phyloP scores from a whole-genome alignment of 2,888 invertebrate genomes.

The Himalopsyche japonica region DNA sequence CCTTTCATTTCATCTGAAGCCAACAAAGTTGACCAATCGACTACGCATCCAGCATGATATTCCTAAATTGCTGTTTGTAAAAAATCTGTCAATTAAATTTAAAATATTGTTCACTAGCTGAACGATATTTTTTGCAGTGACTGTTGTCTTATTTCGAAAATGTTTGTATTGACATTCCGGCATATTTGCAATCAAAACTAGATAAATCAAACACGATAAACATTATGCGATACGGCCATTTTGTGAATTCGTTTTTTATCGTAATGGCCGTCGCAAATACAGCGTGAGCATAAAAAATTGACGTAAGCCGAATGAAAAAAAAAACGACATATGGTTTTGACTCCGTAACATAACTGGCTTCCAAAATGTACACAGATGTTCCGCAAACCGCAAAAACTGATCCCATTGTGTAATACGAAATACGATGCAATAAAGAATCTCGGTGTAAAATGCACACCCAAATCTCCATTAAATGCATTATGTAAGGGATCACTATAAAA shows the following conservation, averaged over 20 bases:
- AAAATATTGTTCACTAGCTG: no score
- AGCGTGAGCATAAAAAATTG: conserved; percentile 2
- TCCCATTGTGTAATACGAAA: conserved; percentile 23
- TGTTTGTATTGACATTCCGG: not conserved
- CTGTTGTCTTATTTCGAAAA: no score
- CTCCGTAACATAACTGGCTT: not conserved
- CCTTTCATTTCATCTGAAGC: no score
- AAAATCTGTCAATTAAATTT: no score
- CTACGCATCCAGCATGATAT: no score
- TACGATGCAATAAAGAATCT: conserved; percentile 23
- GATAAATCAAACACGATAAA: not conserved
- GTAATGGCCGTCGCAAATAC: not conserved
- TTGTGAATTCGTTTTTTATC: not conserved
- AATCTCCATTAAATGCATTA: conserved; percentile 38
- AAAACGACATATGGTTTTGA: conserved; percentile 34
- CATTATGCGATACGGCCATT: not conserved
- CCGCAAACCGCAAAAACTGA: conserved; percentile 34
- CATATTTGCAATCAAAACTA: not conserved
- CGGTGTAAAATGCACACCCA: conserved; percentile 36
- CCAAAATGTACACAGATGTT: conserved; percentile 35
- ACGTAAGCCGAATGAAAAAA: conserved; percentile 7
- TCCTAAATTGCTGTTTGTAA: no score
- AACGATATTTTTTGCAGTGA: no score
- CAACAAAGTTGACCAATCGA: no score
- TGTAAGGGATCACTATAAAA: conserved; percentile 34